Evolutionary conservation across 2,113 vertebrate genomes (phyloP).

Genomic region (Monarcha castaneiventris): DNA sequence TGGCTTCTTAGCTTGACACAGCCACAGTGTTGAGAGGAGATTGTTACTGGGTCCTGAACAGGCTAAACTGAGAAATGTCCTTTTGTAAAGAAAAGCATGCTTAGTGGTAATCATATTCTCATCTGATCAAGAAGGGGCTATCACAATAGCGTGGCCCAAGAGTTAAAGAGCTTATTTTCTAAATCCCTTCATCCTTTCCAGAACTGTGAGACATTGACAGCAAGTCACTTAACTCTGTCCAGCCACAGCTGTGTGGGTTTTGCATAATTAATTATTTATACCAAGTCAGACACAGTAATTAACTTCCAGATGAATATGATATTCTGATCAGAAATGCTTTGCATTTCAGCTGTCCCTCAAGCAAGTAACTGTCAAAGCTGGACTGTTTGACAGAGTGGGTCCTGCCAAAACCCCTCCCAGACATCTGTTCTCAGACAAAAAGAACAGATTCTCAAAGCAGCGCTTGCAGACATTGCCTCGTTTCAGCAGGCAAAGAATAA

Average conservation of each 20-base stretch:
- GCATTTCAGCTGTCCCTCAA: conserved; percentile 93
- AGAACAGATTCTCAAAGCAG: conserved; percentile 67
- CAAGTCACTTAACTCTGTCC: conserved; percentile 93
- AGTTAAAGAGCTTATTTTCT: conserved; percentile 83
- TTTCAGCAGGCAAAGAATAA: conserved; percentile 62
- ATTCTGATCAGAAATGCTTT: conserved; percentile 96
- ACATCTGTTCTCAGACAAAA: conserved; percentile 90
- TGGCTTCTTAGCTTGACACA: background rate
- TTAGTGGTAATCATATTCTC: background rate
- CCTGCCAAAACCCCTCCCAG: conserved; percentile 88
- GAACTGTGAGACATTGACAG: conserved; percentile 86
- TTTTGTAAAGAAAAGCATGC: background rate
- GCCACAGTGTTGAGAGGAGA: background rate
- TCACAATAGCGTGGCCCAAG: conserved; percentile 65
- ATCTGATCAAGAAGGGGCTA: conserved; percentile 56
- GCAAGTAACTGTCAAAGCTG: conserved; percentile 94
- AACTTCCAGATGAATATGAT: conserved; percentile 99
- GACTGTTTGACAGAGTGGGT: conserved; percentile 89
- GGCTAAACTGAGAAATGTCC: background rate
- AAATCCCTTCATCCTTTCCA: conserved; percentile 87
- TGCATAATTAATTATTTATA: conserved; percentile 99
- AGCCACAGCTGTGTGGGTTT: conserved; percentile 97
- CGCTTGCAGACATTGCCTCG: conserved; percentile 21
- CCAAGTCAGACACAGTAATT: conserved; percentile 95
- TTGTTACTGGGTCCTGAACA: background rate